Evolutionary conservation across 2,888 invertebrate species (phyloP).

Genomic region (Balanococcus diminutus): DNA sequence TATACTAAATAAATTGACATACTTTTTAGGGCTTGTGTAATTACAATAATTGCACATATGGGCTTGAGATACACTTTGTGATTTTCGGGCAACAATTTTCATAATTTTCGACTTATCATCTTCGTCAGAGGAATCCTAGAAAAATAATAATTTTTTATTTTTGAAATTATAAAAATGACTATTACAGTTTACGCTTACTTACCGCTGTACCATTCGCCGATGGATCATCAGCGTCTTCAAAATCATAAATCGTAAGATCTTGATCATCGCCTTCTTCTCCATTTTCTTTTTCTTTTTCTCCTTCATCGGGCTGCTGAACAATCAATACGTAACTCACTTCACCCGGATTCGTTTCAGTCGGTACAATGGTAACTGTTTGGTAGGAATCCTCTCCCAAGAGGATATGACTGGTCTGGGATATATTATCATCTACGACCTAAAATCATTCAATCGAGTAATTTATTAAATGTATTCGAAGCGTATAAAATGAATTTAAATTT

Average conservation of each 20-base stretch:
- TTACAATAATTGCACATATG: conserved; percentile 90
- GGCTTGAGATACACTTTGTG: conserved; percentile 70
- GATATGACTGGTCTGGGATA: conserved; percentile 46
- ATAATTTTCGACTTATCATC: conserved; percentile 71
- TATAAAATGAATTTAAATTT: not conserved
- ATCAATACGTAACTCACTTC: conserved; percentile 89
- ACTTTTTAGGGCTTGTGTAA: conserved; percentile 87
- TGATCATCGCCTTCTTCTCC: conserved; percentile 64
- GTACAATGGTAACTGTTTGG: conserved; percentile 84
- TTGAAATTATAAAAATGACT: conserved; percentile 24
- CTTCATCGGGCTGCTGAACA: conserved; percentile 75
- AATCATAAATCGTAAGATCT: conserved; percentile 73
- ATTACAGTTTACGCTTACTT: conserved; percentile 51
- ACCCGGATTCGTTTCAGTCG: conserved; percentile 75
- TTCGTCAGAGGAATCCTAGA: conserved; percentile 69
- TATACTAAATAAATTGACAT: no score
- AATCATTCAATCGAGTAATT: not conserved
- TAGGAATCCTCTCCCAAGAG: conserved; percentile 65
- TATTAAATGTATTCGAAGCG: not conserved
- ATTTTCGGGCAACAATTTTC: conserved; percentile 69
- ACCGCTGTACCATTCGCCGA: conserved; percentile 60
- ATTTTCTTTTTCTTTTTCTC: conserved; percentile 64
- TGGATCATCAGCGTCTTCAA: conserved; percentile 73
- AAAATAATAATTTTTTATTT: conserved; percentile 5
- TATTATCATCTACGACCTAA: conserved; percentile 52